Evolutionary conservation across 2,797 vertebrate species (phyloP).

Genomic region (Philypnodon macrostomus): DNA sequence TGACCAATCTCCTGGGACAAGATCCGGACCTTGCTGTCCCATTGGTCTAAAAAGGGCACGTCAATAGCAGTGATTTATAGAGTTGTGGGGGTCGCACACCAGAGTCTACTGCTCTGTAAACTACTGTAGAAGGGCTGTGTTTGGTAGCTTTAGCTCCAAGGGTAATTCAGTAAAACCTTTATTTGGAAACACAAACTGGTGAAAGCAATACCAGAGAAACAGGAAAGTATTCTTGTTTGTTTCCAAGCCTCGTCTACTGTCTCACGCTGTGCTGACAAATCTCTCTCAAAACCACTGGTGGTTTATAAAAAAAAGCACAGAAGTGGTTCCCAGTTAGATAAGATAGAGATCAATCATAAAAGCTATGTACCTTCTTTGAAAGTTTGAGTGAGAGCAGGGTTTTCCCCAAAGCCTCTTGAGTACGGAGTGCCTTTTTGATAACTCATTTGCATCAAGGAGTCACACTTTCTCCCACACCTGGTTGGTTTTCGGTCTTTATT

Average conservation of each 20-base stretch:
- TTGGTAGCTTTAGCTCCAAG: slow-evolving; percentile 5
- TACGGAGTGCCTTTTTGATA: slow-evolving; percentile 11
- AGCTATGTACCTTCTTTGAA: slow-evolving; percentile 24
- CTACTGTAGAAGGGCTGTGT: background rate
- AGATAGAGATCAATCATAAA: slow-evolving; percentile 24
- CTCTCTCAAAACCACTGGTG: slow-evolving; percentile 20
- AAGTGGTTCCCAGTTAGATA: slow-evolving; percentile 17
- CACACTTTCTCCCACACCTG: slow-evolving; percentile 31
- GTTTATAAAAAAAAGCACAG: slow-evolving; percentile 1
- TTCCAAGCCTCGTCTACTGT: slow-evolving; percentile 1
- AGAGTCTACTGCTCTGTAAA: slow-evolving; percentile 2
- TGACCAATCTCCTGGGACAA: slow-evolving; percentile 37
- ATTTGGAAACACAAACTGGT: slow-evolving; percentile 21
- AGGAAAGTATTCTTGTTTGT: slow-evolving; percentile 23
- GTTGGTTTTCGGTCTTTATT: slow-evolving; percentile 20
- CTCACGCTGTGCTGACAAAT: slow-evolving; percentile 21
- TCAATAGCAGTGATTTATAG: slow-evolving; percentile 44
- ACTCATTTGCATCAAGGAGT: slow-evolving; percentile 39
- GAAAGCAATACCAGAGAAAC: slow-evolving; percentile 22
- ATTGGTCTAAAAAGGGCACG: slow-evolving; percentile 47
- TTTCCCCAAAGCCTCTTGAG: slow-evolving; percentile 28
- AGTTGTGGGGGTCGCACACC: slow-evolving; percentile 18
- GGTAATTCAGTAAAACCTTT: slow-evolving; percentile 1
- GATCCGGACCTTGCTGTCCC: slow-evolving; percentile 25
- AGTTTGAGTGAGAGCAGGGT: slow-evolving; percentile 24